Evolutionary conservation across 2,113 vertebrate genomes (phyloP), one percentile per base, ranked within the genome.

Genomic region (Syrrhaptes paradoxus): DNA sequence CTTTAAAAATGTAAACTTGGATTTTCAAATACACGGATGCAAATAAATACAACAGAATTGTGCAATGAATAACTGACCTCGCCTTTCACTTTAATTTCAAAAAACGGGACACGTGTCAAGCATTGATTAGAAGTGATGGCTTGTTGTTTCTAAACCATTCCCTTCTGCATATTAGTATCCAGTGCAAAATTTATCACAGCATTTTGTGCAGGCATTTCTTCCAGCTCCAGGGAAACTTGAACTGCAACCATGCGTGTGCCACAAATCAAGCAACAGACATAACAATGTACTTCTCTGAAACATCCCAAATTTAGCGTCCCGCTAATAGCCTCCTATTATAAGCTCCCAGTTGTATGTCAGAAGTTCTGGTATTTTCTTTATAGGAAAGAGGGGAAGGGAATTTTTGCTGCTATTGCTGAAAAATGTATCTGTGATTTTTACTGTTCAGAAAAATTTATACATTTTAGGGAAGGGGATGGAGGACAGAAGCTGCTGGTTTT

Each of bases 1-100:
- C 97, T 97, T 98, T 96, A 95, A 97, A 98, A 98, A 98, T 97
- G 97, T 98, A 97, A 98, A 98, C 97, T 97, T 79, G 29, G 94
- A 81, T 97, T 97, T 97, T 96, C 94, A 96, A 98, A 98, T 93
- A 94, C 7, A 3, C 28, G 21, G 77, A 94, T 77, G 90, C 95
- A 97, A 95, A 98, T 97, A 96, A 96, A 92, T 86, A 54, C 78
- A 84, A 83, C 68, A 22, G 4, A 59, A 63, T 66, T 58, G 54
- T 83, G 68, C 31, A 41, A 38, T 61, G 54, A 91, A 82, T 85
- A 92, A 83, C 85, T 15, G 7, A 68, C 71, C 58, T 90, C 4
- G 15, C 73, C 93, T 90, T 96, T 93, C 80, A 34, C 49, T 95
- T 81, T 62, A 79, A 29, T 93, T 86, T 92, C 82, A 81, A 52